Conservation (phyloP, 2,113 vertebrate genomes). For the Benitochromis conjunctus region DNA sequence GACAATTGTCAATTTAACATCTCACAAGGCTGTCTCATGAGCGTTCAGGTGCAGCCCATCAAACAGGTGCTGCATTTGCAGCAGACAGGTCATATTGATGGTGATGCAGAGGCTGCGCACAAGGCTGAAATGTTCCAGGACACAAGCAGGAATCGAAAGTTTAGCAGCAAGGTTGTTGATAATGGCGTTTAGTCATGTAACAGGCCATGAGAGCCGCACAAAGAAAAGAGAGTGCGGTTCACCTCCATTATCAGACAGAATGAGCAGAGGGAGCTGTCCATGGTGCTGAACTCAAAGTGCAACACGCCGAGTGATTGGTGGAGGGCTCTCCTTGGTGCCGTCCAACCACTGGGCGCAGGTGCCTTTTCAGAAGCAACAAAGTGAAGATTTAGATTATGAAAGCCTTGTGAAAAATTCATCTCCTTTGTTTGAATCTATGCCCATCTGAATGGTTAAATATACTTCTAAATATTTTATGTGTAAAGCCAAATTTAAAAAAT, state of each 20-base stretch:
- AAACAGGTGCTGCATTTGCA: neutral
- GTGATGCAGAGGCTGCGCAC: neutral
- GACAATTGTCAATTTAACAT: neutral
- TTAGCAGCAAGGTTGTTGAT: neutral
- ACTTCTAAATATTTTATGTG: neutral
- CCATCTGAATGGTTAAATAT: slow-evolving; percentile 12
- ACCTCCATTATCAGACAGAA: neutral
- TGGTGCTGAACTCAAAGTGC: slow-evolving; percentile 20
- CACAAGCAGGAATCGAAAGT: neutral
- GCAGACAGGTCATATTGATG: neutral
- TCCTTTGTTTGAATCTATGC: neutral
- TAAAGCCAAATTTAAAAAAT: neutral
- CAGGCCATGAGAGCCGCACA: neutral
- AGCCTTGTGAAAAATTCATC: slow-evolving; percentile 1
- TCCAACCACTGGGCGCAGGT: neutral
- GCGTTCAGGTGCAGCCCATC: neutral
- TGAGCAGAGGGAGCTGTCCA: slow-evolving; percentile 6
- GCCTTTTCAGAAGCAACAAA: neutral
- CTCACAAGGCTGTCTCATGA: neutral
- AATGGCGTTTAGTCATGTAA: neutral
- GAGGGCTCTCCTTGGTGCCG: neutral
- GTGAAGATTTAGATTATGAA: neutral
- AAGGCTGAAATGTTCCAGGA: neutral
- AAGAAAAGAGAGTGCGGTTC: neutral
- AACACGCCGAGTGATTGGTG: neutral